A percentile compares a stretch with the other conserved stretches of the same genome.
Evolutionary conservation across 2,888 invertebrate species (phyloP).

Genomic region (Automeris io): DNA sequence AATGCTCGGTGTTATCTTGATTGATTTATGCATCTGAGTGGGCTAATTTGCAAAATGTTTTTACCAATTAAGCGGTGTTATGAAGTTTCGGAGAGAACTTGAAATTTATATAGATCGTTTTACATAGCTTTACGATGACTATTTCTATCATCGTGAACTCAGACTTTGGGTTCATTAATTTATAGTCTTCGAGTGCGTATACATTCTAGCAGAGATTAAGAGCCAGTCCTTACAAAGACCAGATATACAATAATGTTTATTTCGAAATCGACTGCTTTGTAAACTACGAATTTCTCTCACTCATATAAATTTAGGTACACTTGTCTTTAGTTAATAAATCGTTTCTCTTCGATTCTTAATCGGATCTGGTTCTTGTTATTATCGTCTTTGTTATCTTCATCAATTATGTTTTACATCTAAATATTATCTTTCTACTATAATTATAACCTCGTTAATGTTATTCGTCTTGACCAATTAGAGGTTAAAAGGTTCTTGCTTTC

Average conservation of each 20-base stretch:
- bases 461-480: conserved; percentile 13
- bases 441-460: conserved; percentile 13
- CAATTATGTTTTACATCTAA: conserved; percentile 8
- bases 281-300: conserved; percentile 1
- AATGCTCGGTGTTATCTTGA: conserved; percentile 16
- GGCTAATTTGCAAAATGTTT: conserved; percentile 50
- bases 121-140: conserved; percentile 21
- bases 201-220: not conserved
- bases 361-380: conserved; percentile 14
- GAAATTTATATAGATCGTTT: conserved; percentile 32
- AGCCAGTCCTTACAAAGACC: not conserved
- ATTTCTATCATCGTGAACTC: conserved; percentile 13
- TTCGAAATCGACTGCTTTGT: not conserved
- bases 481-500: conserved; percentile 13
- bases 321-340: not conserved
- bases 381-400: conserved; percentile 8
- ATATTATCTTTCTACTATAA: conserved; percentile 8
- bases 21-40: conserved; percentile 47
- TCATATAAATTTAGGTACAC: conserved; percentile 1
- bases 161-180: conserved; percentile 1
- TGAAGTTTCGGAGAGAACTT: conserved; percentile 33
- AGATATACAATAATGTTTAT: not conserved
- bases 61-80: conserved; percentile 47
- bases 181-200: not conserved
- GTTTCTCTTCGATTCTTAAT: not conserved